Conservation (phyloP, 2,113 vertebrate species). For the Ailurus styani region DNA sequence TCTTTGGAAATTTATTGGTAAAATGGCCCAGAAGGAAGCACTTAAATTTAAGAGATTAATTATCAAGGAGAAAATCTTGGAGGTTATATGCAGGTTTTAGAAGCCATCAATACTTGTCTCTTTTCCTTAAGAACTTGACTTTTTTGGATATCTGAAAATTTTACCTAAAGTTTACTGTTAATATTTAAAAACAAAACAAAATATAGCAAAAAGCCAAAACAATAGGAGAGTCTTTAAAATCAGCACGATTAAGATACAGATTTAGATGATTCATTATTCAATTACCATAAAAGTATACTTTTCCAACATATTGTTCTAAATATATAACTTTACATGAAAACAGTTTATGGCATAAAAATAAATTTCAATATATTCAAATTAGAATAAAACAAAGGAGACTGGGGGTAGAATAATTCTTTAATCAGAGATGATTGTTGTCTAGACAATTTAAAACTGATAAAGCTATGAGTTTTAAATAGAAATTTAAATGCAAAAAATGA, state of each 20-base stretch:
- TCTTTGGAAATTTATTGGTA: not conserved
- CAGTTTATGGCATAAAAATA: not conserved
- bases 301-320: not conserved
- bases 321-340: not conserved
- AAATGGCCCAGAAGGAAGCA: not conserved
- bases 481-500: constrained; percentile 28
- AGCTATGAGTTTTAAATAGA: constrained; percentile 2
- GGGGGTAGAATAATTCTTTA: not conserved
- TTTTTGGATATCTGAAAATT: not conserved
- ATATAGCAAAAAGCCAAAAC: not conserved
- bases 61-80: not conserved
- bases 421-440: not conserved
- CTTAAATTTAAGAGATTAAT: not conserved
- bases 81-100: not conserved
- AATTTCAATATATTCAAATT: not conserved
- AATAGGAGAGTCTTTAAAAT: not conserved
- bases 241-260: not conserved
- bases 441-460: constrained; percentile 15
- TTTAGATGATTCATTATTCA: constrained; percentile 35
- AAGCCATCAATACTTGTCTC: not conserved
- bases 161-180: not conserved
- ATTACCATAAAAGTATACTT: not conserved
- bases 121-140: not conserved
- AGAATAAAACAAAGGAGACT: not conserved
- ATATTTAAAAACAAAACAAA: constrained; percentile 11